Evolutionary conservation across 2,113 vertebrate species (phyloP).

Genomic region (Rhipidura dahli): DNA sequence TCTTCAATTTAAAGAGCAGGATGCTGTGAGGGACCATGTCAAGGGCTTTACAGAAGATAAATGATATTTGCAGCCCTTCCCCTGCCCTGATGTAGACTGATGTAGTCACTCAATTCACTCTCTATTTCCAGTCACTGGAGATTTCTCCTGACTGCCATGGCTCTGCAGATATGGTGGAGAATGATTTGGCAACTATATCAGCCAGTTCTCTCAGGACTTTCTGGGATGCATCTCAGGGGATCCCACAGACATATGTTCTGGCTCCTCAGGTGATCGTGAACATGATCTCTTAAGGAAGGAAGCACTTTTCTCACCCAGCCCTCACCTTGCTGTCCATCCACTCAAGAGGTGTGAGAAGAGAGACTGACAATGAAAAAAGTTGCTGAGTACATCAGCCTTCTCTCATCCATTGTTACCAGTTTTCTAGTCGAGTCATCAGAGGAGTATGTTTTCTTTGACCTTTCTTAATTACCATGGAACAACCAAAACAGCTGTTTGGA

Average conservation of each 20-base stretch:
- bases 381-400: neutral
- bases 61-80: neutral
- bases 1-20: neutral
- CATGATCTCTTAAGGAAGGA: neutral
- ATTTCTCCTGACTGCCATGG: neutral
- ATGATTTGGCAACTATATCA: too few species aligned
- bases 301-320: neutral
- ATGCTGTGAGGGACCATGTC: neutral
- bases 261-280: neutral
- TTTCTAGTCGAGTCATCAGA: rapidly evolving
- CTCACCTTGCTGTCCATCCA: neutral
- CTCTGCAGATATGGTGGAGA: neutral
- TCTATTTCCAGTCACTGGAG: neutral
- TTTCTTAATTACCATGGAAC: neutral
- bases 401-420: neutral
- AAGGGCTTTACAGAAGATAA: neutral
- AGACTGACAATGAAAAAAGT: neutral
- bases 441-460: neutral
- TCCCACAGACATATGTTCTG: neutral
- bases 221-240: neutral
- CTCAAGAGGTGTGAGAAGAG: neutral
- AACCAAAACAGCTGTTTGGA: neutral
- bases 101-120: neutral
- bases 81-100: neutral
- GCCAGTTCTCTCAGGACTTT: neutral